Base-by-base conservation (phyloP, 2,797 vertebrate genomes). In the Poecile montanus region DNA sequence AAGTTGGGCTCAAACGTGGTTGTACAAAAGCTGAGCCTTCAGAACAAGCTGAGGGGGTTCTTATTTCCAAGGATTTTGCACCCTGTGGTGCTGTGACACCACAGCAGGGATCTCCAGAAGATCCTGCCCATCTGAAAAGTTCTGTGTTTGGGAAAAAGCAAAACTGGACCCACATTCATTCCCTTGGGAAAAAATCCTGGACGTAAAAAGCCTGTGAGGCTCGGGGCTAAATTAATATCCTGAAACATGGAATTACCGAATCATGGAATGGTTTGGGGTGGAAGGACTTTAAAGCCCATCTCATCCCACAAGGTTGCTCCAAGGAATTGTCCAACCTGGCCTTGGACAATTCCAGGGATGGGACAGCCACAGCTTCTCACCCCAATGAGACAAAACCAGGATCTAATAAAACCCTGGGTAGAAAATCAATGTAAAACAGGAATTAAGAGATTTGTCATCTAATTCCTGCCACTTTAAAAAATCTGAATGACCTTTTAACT, bases 41-140 rank as follows among this genome's bases (percentile, higher is more conserved):
- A 29, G 61, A 66, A 11, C 30, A 3, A 1, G 0, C 25, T 9
- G 20, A 45, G 34, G 3, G 10, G 1, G 6, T 57, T 23, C 4
- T 42, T 9, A 36, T 42, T 42, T 34, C 42, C 51, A 34, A 65
- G 20, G 60, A 73, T 17, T 57, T 65, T 19, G 2, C 42, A 29
- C 34, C n/a, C 12, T 62, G 22, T 45, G 38, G 11, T 18, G 57
- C 14, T 71, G 26, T 9, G n/a, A 10, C 56, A 36, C 9, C 56
- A 11, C 47, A 17, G 3, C 19, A 16, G 22, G 3, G 21, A 22
- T 16, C 8, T 57, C 27, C 14, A 7, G 38, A 22, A 22, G 16
- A 27, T 30, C 34, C 44, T 8, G 9, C 18, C 44, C 74, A 13
- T 7, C 29, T 38, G 16, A 40, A 56, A 16, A 7, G 3, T 32